Evolutionary conservation across 2,797 vertebrate genomes (phyloP).

Genomic region (Pseudotriccus pelzelni): DNA sequence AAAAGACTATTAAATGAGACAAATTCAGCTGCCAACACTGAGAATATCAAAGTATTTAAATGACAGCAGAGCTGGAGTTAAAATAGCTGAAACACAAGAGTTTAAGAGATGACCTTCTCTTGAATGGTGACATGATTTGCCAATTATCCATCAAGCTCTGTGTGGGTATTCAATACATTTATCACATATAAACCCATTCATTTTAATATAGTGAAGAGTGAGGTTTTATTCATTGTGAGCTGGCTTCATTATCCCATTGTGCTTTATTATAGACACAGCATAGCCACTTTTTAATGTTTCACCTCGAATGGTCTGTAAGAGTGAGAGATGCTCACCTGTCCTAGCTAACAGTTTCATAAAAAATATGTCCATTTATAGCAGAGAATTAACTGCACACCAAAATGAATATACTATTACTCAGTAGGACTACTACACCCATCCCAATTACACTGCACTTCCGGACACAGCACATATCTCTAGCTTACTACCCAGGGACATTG

Average conservation of each 20-base stretch:
- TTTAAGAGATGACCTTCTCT: constrained; percentile 17
- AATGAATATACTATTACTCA: not conserved
- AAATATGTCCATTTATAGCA: not conserved
- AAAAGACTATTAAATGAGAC: constrained; percentile 25
- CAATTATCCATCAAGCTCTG: constrained; percentile 9
- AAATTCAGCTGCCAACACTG: constrained; percentile 1
- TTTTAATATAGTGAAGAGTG: not conserved
- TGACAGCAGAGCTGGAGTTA: constrained; percentile 7
- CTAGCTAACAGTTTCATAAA: not conserved
- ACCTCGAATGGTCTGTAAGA: not conserved
- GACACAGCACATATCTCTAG: not conserved
- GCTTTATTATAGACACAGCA: not conserved
- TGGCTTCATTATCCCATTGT: not conserved
- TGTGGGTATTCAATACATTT: not conserved
- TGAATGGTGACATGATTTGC: constrained; percentile 28
- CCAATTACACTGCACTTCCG: not conserved
- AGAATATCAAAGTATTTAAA: constrained; percentile 48
- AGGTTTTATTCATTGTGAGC: constrained; percentile 11
- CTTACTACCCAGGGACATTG: not conserved
- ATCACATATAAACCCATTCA: not conserved
- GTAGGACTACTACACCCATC: not conserved
- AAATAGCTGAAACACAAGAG: constrained; percentile 12
- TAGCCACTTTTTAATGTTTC: not conserved
- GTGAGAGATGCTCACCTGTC: not conserved
- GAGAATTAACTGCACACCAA: not conserved